A percentile compares a stretch with the other conserved stretches of the same genome.
These are phyloP conservation scores for Entomobrya multifasciata DNA, from an alignment of 2,888 invertebrate genomes.

Conservation along the genomic window DNA sequence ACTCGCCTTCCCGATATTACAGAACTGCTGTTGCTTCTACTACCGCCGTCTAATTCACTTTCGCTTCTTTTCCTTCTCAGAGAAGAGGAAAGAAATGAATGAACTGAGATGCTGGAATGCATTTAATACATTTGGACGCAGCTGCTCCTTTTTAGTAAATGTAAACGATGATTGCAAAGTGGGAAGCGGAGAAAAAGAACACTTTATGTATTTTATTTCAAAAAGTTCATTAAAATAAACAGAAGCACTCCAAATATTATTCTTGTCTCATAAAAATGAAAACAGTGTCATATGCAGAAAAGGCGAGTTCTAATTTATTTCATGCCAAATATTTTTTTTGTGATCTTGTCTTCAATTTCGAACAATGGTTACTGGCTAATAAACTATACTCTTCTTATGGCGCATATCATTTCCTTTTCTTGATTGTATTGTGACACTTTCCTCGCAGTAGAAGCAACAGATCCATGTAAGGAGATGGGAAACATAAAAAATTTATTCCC, in stretches of 20 bases:
- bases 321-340: too few relatives aligned
- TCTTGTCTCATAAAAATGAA: slow-evolving; percentile 22
- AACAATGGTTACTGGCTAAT: too few relatives aligned
- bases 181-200: background rate
- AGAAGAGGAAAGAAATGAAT: slow-evolving; percentile 74
- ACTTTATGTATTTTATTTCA: slow-evolving; percentile 10
- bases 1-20: slow-evolving; percentile 57
- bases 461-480: background rate
- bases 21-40: slow-evolving; percentile 28
- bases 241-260: background rate
- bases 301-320: too few relatives aligned
- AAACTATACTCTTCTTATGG: too few relatives aligned
- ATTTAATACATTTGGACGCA: slow-evolving; percentile 72
- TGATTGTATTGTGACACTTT: background rate
- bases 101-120: slow-evolving; percentile 75
- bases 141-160: slow-evolving; percentile 43
- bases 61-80: slow-evolving; percentile 73
- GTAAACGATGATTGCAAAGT: background rate
- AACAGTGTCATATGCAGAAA: too few relatives aligned
- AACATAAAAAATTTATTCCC: background rate
- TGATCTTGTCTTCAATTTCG: too few relatives aligned
- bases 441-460: background rate
- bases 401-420: too few relatives aligned
- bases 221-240: slow-evolving; percentile 4
- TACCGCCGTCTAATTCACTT: slow-evolving; percentile 70